Evolutionary conservation across 2,113 vertebrate genomes (phyloP).

Genomic region (Macheiramphus alcinus): DNA sequence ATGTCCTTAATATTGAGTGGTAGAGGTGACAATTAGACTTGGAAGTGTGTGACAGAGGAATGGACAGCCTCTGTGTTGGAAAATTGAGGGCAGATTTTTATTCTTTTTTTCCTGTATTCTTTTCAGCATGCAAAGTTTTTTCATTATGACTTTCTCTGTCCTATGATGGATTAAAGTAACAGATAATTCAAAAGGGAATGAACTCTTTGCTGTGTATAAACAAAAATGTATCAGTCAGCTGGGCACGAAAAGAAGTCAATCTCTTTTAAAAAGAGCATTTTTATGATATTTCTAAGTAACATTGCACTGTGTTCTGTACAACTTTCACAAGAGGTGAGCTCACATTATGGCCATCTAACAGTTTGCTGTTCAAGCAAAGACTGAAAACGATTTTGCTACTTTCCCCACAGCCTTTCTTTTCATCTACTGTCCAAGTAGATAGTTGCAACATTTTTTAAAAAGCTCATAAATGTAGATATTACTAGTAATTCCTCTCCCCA

Average conservation of each 20-base stretch:
- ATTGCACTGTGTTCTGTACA: not conserved
- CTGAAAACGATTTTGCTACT: not conserved
- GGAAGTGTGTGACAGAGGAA: not conserved
- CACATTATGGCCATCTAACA: not conserved
- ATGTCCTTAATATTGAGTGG: not conserved
- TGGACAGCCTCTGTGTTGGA: not conserved
- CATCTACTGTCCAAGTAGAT: not conserved
- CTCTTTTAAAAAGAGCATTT: not conserved
- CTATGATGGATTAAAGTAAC: not conserved
- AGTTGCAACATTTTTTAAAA: not conserved
- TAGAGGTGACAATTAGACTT: not conserved
- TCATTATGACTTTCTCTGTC: not conserved
- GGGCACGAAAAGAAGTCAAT: not conserved
- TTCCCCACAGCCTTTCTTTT: not conserved
- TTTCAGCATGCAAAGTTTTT: not conserved
- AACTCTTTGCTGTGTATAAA: not conserved
- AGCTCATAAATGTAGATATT: not conserved
- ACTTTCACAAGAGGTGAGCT: not conserved
- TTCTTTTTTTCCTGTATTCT: not conserved
- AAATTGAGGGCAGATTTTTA: not conserved
- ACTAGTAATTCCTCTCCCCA: not conserved
- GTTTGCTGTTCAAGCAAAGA: not conserved
- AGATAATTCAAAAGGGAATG: not conserved
- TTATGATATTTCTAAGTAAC: not conserved
- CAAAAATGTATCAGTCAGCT: not conserved